Base-by-base conservation (phyloP, 2,888 invertebrate species). In the Epicampocera succincta region DNA sequence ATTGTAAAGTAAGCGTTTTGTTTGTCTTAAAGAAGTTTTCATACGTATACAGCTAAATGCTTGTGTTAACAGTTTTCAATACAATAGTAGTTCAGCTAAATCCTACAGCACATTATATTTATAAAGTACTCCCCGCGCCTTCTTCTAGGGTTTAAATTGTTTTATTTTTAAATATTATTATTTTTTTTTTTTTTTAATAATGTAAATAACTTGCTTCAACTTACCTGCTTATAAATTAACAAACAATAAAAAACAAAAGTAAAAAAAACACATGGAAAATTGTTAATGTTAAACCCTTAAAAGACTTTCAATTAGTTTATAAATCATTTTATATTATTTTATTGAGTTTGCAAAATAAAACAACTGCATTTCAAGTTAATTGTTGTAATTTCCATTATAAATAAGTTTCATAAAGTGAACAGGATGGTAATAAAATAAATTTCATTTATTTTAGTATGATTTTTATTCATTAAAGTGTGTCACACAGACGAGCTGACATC, bases 41-140 rank as follows among this genome's bases (percentile, higher is more conserved):
- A 63, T 48, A 48, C 29, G 58, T 40, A 78, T 54, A 46, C 52
- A 52, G 19, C 3, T 68, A 33, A 33, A 33, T 52, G 42, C 38
- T 29, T 19, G 50, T 25, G 29, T 54, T 54, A 68, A 52, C 38
- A 33, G 13, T 13, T 48, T 48, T 21, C 9, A 33, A 9, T 33
- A 33, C 9, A 33, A 9, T 33, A 33, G 21, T 60, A 61, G 15
- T 52, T 52, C 21, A 66, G 44, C 77, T 77, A 77, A 74, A 66
- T 63, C 44, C 81, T 81, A 74, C 68, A 11, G 15, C 5, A n/a
- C n/a, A 61, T 44, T 21, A 66, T 42, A 58, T 54, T 58, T 66
- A 33, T 60, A 68, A 72, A 40, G 56, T 78, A 82, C 82, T 82
- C 82, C 81, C 82, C 78, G 82, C 73, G 73, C 78, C 82, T 63